Conservation (phyloP, 2,888 invertebrate species). For the Chymomyza procnemis region DNA sequence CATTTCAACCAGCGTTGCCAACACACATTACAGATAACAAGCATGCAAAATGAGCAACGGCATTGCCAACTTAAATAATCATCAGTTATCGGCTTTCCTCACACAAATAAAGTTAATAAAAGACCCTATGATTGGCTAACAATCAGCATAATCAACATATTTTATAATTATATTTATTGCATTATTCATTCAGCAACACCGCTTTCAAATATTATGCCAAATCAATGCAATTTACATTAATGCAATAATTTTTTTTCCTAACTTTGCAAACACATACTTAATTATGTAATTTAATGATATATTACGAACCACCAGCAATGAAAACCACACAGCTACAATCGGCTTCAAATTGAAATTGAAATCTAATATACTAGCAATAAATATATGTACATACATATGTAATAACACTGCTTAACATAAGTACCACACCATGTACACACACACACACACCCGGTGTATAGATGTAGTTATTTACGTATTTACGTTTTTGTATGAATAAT, state of each 20-base stretch:
- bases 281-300: background rate
- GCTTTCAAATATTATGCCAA: background rate
- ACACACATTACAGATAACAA: too few species aligned
- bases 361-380: background rate
- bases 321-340: background rate
- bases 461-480: conserved; percentile 12
- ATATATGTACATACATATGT: conserved; percentile 15
- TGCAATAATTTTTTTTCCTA: background rate
- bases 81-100: too few species aligned
- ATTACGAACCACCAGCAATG: too few species aligned
- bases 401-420: too few species aligned
- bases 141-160: too few species aligned
- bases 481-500: background rate
- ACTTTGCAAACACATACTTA: background rate
- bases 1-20: too few species aligned
- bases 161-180: background rate
- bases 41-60: too few species aligned
- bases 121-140: too few species aligned
- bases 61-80: too few species aligned
- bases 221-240: background rate
- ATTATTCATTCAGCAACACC: background rate
- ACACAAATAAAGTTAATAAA: too few species aligned
- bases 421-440: background rate
- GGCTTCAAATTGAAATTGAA: background rate
- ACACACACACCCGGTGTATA: background rate